Evolutionary conservation across 2,797 vertebrate species (phyloP).

Genomic region (Amphiprion clarkii): DNA sequence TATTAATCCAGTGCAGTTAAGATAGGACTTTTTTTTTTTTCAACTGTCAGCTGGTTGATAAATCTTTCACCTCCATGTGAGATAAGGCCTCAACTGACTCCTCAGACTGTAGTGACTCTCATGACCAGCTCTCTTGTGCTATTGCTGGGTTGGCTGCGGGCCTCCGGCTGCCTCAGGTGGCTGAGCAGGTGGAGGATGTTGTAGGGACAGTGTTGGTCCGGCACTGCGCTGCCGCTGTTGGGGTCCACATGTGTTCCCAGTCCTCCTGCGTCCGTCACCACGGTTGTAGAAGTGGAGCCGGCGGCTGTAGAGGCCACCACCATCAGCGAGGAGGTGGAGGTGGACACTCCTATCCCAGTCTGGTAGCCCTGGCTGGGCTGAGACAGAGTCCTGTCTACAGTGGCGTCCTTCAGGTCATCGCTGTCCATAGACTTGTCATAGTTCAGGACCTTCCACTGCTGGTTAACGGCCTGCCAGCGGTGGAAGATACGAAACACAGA

Average conservation of each 20-base stretch:
- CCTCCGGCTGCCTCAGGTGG: slow-evolving; percentile 93
- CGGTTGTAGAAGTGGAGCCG: slow-evolving; percentile 77
- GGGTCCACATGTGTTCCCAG: slow-evolving; percentile 69
- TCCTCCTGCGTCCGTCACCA: slow-evolving; percentile 58
- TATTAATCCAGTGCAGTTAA: slow-evolving; percentile 72
- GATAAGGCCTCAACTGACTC: slow-evolving; percentile 84
- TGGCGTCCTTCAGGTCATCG: slow-evolving; percentile 89
- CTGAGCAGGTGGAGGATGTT: slow-evolving; percentile 98
- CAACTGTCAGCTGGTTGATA: slow-evolving; percentile 63
- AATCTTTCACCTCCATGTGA: slow-evolving; percentile 55
- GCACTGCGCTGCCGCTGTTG: slow-evolving; percentile 82
- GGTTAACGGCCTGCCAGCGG: slow-evolving; percentile 99
- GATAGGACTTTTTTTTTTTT: slow-evolving; percentile 46
- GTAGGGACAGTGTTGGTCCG: slow-evolving; percentile 98
- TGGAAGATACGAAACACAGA: slow-evolving; percentile 99
- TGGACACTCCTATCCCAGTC: slow-evolving; percentile 87
- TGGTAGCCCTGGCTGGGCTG: slow-evolving; percentile 81
- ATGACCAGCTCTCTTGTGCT: slow-evolving; percentile 98
- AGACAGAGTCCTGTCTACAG: slow-evolving; percentile 87
- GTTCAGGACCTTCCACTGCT: slow-evolving; percentile 99
- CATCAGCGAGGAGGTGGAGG: slow-evolving; percentile 90
- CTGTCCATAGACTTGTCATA: slow-evolving; percentile 97
- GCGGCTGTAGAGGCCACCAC: slow-evolving; percentile 85
- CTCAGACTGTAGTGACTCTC: slow-evolving; percentile 98
- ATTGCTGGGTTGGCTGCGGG: slow-evolving; percentile 87